Evolutionary conservation across 2,888 invertebrate species (phyloP).

Genomic region (Emesis russula): DNA sequence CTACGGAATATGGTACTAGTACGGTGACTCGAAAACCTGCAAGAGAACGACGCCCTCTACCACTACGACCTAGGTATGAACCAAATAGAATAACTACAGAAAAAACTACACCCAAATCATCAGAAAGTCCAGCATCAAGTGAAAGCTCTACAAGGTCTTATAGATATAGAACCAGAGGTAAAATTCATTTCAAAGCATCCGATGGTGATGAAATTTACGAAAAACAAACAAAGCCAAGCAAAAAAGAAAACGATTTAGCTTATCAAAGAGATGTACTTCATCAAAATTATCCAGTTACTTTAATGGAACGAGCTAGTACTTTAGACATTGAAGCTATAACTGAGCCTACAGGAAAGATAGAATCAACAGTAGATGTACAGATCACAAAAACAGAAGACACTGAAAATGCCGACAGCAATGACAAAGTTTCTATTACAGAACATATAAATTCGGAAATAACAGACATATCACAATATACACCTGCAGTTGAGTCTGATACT

Average conservation of each 20-base stretch:
- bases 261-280: conserved; percentile 97
- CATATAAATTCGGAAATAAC: conserved; percentile 90
- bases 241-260: conserved; percentile 94
- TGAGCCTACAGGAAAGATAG: conserved; percentile 91
- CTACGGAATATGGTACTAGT: conserved; percentile 93
- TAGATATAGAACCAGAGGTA: conserved; percentile 94
- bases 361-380: conserved; percentile 90
- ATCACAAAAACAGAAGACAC: conserved; percentile 91
- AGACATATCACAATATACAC: conserved; percentile 89
- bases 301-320: conserved; percentile 94
- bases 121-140: conserved; percentile 87
- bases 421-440: conserved; percentile 92
- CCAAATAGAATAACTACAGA: conserved; percentile 93
- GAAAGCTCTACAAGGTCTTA: conserved; percentile 92
- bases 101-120: conserved; percentile 90
- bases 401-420: conserved; percentile 94
- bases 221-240: conserved; percentile 90
- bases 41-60: conserved; percentile 95
- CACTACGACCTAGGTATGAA: conserved; percentile 92
- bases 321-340: conserved; percentile 94
- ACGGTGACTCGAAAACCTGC: conserved; percentile 94
- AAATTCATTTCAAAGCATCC: conserved; percentile 94
- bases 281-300: conserved; percentile 96
- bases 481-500: conserved; percentile 90
- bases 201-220: conserved; percentile 93